phyloP scores from a whole-genome alignment of 1,140 invertebrate genomes.

The Ganaspis sp. region DNA sequence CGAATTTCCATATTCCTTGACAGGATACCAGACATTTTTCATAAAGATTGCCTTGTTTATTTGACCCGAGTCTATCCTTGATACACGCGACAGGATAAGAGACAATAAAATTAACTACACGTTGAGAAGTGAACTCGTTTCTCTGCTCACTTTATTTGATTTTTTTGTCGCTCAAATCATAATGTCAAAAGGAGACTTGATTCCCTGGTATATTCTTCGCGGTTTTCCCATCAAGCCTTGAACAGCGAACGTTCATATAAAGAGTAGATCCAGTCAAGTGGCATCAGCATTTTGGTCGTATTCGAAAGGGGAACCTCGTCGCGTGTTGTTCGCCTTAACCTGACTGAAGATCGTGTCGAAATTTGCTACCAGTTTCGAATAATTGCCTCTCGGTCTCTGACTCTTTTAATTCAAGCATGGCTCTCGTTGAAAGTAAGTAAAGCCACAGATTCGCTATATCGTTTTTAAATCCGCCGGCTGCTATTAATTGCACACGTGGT shows the following conservation, averaged over 20 bases:
- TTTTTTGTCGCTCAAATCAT: not conserved
- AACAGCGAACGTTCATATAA: constrained; percentile 24
- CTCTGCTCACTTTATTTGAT: not conserved
- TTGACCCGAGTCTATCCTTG: constrained; percentile 1
- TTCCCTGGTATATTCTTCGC: not conserved
- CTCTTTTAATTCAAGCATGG: not conserved
- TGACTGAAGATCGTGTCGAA: not conserved
- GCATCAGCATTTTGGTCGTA: constrained; percentile 29
- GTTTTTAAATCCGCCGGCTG: not conserved
- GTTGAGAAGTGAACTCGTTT: not conserved
- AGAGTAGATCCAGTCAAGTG: constrained; percentile 17
- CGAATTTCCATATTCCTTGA: constrained; percentile 17
- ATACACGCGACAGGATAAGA: constrained; percentile 24
- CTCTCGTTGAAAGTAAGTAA: not conserved
- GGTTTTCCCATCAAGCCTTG: not conserved
- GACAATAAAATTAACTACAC: constrained; percentile 3
- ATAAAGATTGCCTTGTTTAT: constrained; percentile 14
- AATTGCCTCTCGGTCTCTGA: not conserved
- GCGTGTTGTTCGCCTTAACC: constrained; percentile 20
- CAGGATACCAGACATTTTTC: not conserved
- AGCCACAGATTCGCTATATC: not conserved
- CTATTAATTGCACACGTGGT: not conserved
- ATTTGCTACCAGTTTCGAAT: constrained; percentile 15
- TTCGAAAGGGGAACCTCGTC: constrained; percentile 25
- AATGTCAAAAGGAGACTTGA: not conserved